Evolutionary conservation across 2,888 invertebrate species (phyloP).

Genomic region (Dermolepida albohirtum): DNA sequence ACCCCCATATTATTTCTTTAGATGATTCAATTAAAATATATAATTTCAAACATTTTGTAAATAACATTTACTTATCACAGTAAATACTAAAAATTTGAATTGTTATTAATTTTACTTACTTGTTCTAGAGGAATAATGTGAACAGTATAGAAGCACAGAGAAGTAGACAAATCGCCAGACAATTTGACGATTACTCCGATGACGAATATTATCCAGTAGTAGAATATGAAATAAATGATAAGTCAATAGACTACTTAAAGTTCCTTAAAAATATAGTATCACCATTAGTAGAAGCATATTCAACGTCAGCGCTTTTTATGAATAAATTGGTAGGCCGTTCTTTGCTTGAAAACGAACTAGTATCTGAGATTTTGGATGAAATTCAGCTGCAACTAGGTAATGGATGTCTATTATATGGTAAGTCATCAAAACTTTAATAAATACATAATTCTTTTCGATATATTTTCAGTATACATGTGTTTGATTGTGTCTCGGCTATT

Average conservation of each 20-base stretch:
- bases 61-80: too few relatives aligned
- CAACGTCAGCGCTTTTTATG: slow-evolving; percentile 73
- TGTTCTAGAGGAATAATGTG: slow-evolving; percentile 49
- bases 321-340: slow-evolving; percentile 69
- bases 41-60: too few relatives aligned
- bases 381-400: slow-evolving; percentile 73
- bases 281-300: slow-evolving; percentile 82
- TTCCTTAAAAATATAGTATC: slow-evolving; percentile 71
- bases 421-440: too few relatives aligned
- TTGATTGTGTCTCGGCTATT: too few relatives aligned
- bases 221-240: slow-evolving; percentile 55
- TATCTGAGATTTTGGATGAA: slow-evolving; percentile 74
- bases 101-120: too few relatives aligned
- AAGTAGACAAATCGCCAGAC: slow-evolving; percentile 68
- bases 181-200: slow-evolving; percentile 67
- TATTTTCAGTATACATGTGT: too few relatives aligned
- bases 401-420: slow-evolving; percentile 74
- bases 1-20: too few relatives aligned
- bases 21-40: too few relatives aligned
- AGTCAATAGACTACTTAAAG: slow-evolving; percentile 54
- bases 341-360: slow-evolving; percentile 75
- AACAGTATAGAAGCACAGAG: slow-evolving; percentile 68
- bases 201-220: slow-evolving; percentile 56
- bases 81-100: too few relatives aligned
- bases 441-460: too few relatives aligned